Evolutionary conservation across 2,888 invertebrate genomes (phyloP).

Genomic region (Amblyteles armatorius): DNA sequence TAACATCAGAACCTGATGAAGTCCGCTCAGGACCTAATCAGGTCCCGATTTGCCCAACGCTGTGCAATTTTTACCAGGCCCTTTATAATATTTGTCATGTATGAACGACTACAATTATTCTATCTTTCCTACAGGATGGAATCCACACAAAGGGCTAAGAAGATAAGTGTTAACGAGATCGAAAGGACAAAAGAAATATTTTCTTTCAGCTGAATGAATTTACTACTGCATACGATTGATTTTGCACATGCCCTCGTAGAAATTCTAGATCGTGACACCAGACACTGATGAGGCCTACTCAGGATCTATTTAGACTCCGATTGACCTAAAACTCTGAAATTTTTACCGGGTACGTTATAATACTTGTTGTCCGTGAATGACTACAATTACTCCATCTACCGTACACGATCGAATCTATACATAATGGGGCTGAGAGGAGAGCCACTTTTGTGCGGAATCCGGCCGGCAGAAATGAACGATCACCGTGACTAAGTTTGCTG

Average conservation of each 20-base stretch:
- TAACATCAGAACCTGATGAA: background rate
- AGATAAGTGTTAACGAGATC: constrained; percentile 58
- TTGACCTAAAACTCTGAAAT: no score
- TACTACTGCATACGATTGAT: background rate
- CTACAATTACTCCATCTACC: background rate
- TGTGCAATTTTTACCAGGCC: background rate
- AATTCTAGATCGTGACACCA: background rate
- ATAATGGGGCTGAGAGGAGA: background rate
- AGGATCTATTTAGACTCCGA: background rate
- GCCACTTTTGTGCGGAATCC: background rate
- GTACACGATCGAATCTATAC: background rate
- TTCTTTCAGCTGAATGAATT: constrained; percentile 60
- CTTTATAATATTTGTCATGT: no score
- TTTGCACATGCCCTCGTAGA: background rate
- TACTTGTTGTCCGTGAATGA: background rate
- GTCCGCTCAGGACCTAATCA: background rate
- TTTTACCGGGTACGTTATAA: background rate
- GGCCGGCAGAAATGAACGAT: background rate
- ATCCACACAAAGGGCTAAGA: background rate
- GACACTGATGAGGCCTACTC: background rate
- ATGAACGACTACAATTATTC: no score
- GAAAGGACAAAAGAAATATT: constrained; percentile 77
- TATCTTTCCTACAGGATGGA: no score
- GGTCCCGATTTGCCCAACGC: background rate
- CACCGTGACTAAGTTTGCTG: constrained; percentile 67